These are phyloP conservation scores for Tokudaia tokunoshimensis DNA, from an alignment of 2,797 vertebrate genomes.

Conservation along the genomic window DNA sequence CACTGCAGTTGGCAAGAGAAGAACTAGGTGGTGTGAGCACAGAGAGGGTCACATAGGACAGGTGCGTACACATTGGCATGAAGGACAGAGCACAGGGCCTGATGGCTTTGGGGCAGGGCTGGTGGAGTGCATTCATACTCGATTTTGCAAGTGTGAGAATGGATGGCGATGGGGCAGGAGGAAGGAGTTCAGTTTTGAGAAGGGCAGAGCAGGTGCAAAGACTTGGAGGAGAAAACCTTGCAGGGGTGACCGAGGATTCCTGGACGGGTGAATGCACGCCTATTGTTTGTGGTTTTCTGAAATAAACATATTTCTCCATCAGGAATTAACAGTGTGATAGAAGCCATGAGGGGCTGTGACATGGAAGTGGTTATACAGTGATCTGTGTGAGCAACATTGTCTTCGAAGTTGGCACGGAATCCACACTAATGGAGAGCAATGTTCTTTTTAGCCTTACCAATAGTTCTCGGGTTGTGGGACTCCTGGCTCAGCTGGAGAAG, in stretches of 20 bases:
- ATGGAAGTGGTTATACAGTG: background rate
- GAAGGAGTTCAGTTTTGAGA: background rate
- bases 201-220: background rate
- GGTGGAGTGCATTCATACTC: background rate
- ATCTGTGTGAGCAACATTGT: conserved; percentile 6
- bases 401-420: background rate
- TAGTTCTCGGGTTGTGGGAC: conserved; percentile 93
- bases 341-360: background rate
- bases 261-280: background rate
- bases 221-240: background rate
- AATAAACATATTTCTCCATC: conserved; percentile 41
- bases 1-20: background rate
- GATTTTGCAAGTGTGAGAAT: background rate
- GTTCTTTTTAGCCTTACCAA: conserved; percentile 90
- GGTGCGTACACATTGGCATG: background rate
- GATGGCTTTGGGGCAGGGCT: background rate
- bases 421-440: conserved; percentile 40
- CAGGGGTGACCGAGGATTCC: background rate
- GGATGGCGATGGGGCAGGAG: background rate
- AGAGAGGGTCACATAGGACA: background rate
- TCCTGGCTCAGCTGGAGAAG: conserved; percentile 96
- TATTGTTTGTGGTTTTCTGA: conserved; percentile 46
- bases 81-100: background rate
- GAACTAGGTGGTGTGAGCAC: background rate
- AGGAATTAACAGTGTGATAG: conserved; percentile 33